phyloP scores from a whole-genome alignment of 2,113 vertebrate genomes.

The Athene cunicularia region DNA sequence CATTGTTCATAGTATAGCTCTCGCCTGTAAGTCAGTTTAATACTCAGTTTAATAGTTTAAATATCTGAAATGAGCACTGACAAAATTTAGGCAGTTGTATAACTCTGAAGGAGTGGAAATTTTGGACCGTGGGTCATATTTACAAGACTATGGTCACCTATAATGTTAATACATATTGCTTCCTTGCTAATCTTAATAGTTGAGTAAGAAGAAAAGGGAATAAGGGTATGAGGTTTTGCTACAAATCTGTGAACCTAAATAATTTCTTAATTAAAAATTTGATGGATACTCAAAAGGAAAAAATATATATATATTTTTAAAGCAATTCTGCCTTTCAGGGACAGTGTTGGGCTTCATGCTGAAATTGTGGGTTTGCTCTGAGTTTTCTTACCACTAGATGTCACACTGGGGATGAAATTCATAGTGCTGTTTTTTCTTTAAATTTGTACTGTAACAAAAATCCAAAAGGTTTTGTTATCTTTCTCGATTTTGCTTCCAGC shows the following conservation, averaged over 20 bases:
- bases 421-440: not conserved
- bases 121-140: not conserved
- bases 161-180: not conserved
- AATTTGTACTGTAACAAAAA: not conserved
- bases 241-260: not conserved
- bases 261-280: not conserved
- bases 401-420: not conserved
- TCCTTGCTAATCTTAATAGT: not conserved
- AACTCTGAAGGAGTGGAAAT: not conserved
- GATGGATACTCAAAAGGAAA: not conserved
- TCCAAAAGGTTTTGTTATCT: not conserved
- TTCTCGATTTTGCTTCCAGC: not conserved
- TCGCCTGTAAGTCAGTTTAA: not conserved
- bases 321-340: not conserved
- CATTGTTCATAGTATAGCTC: not conserved
- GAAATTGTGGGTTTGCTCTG: not conserved
- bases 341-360: not conserved
- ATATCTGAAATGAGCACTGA: not conserved
- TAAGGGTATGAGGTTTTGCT: not conserved
- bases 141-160: not conserved
- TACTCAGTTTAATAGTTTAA: not conserved
- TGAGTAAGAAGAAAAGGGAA: not conserved
- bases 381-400: slow-evolving; percentile 54
- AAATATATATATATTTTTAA: not conserved
- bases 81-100: not conserved